Evolutionary conservation across 2,113 vertebrate species (phyloP).

Genomic region (Collichthys lucidus): DNA sequence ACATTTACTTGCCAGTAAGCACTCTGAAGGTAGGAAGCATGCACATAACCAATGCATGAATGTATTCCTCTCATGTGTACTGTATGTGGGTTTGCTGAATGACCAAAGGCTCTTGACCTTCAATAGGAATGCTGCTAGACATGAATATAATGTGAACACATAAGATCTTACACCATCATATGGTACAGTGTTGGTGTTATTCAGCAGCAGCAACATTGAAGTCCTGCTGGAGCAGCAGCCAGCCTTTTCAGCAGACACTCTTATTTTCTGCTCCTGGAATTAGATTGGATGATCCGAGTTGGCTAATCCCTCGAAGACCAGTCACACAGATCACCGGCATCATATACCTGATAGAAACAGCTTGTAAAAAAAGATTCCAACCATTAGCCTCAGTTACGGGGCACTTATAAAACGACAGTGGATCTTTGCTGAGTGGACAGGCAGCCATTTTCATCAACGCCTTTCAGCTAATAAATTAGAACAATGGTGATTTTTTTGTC

Average conservation of each 20-base stretch:
- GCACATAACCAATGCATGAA: background rate
- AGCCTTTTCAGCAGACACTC: slow-evolving; percentile 29
- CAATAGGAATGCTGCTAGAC: background rate
- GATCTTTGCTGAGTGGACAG: slow-evolving; percentile 15
- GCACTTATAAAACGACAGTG: background rate
- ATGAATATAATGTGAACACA: slow-evolving; percentile 11
- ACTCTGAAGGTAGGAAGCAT: background rate
- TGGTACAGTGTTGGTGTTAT: background rate
- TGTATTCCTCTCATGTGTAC: background rate
- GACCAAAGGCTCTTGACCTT: slow-evolving; percentile 14
- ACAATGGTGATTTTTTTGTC: slow-evolving; percentile 5
- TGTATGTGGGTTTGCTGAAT: background rate
- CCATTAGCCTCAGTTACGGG: background rate
- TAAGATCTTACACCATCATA: background rate
- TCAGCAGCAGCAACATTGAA: slow-evolving; percentile 1
- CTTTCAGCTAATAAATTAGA: background rate
- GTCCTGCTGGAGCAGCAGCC: slow-evolving; percentile 10
- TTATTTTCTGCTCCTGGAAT: slow-evolving; percentile 51
- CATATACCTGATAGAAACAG: slow-evolving; percentile 25
- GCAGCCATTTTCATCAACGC: background rate
- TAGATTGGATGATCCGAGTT: slow-evolving; percentile 7
- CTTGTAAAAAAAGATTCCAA: slow-evolving; percentile 16
- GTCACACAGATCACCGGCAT: slow-evolving; percentile 16
- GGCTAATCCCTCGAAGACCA: slow-evolving; percentile 17
- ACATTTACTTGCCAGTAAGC: background rate